A percentile compares a stretch with the other conserved stretches of the same genome.
phyloP scores from a whole-genome alignment of 2,888 invertebrate genomes.

The Xanthostigma xanthostigma region DNA sequence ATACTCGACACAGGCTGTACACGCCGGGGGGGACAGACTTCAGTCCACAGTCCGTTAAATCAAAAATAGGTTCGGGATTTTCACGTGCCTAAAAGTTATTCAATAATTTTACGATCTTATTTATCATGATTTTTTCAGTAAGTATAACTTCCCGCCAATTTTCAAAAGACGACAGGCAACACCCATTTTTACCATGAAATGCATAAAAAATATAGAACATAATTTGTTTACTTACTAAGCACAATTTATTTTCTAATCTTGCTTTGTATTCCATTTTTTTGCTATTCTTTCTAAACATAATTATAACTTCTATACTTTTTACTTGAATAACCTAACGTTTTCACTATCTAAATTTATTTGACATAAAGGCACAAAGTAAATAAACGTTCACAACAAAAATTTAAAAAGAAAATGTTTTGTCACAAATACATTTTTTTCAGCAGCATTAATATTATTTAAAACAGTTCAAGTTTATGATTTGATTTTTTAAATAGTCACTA shows the following conservation, averaged over 20 bases:
- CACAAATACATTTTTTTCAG: not conserved
- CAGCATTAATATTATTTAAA: no score
- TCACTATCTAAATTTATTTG: no score
- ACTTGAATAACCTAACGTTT: no score
- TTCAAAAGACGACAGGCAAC: not conserved
- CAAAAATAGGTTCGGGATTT: slow-evolving; percentile 67
- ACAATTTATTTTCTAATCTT: slow-evolving; percentile 42
- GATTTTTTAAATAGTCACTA: no score
- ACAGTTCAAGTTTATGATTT: no score
- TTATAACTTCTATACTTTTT: not conserved
- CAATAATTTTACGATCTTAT: not conserved
- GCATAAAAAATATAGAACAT: slow-evolving; percentile 8
- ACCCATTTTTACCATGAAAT: not conserved
- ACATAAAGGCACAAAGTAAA: not conserved
- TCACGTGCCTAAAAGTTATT: slow-evolving; percentile 44
- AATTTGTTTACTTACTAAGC: slow-evolving; percentile 31
- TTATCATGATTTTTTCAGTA: slow-evolving; percentile 1
- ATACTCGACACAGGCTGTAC: slow-evolving; percentile 66
- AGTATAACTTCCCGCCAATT: not conserved
- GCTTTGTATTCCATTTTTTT: slow-evolving; percentile 36
- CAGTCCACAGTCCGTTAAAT: slow-evolving; percentile 64
- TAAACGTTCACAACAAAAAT: not conserved
- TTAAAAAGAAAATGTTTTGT: not conserved
- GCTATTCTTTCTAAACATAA: slow-evolving; percentile 22
- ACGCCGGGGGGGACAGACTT: slow-evolving; percentile 60